Conservation (phyloP, 2,113 vertebrate species). For the Coptodon rendalli region DNA sequence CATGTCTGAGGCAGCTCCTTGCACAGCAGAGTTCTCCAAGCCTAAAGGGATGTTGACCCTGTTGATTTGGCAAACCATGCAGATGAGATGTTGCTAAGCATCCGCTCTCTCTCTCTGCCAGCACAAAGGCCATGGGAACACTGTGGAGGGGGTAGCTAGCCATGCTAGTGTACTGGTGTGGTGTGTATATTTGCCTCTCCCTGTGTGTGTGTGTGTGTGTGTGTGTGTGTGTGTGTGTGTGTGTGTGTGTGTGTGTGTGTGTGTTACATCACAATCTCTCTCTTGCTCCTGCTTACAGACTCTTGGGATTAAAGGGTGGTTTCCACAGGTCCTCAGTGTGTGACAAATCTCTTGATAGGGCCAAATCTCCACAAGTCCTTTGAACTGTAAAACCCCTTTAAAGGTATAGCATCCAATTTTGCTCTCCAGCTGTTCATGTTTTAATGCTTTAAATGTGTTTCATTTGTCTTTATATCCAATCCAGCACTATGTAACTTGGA, state of each 20-base stretch:
- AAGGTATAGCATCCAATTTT: slow-evolving; percentile 2
- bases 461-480: neutral
- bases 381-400: slow-evolving; percentile 25
- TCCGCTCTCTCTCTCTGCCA: slow-evolving; percentile 31
- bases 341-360: slow-evolving; percentile 36
- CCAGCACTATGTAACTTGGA: neutral
- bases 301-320: slow-evolving; percentile 33
- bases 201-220: neutral
- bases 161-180: slow-evolving; percentile 1
- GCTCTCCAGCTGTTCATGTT: neutral
- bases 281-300: neutral
- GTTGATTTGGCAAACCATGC: slow-evolving; percentile 54
- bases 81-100: slow-evolving; percentile 69
- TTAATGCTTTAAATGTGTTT: neutral
- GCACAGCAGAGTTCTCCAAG: neutral
- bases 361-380: slow-evolving; percentile 25
- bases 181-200: slow-evolving; percentile 1
- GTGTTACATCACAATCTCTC: neutral
- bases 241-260: too few species aligned
- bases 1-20: neutral
- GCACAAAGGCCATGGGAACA: slow-evolving; percentile 38
- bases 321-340: slow-evolving; percentile 33
- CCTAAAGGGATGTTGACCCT: slow-evolving; percentile 46
- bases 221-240: neutral
- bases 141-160: slow-evolving; percentile 7